Conservation (phyloP, 2,113 vertebrate genomes). For the Chlorodrepanis virens region DNA sequence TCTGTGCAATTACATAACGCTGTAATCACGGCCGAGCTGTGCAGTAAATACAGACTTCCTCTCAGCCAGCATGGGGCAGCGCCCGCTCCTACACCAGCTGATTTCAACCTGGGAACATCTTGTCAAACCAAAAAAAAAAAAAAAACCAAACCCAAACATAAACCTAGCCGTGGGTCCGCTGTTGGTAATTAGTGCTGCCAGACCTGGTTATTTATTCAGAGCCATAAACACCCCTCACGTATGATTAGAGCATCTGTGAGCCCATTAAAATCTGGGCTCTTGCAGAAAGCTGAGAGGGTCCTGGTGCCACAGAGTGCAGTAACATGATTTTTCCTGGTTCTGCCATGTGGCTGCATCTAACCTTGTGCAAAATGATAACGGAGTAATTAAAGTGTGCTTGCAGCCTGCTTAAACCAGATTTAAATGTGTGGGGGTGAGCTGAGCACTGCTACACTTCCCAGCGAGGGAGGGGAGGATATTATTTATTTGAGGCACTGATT, state of each 20-base stretch:
- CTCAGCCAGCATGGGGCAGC: not conserved
- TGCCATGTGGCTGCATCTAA: not conserved
- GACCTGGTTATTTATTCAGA: not conserved
- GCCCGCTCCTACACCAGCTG: not conserved
- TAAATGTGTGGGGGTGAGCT: not conserved
- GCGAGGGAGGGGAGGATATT: not conserved
- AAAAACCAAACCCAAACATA: not conserved
- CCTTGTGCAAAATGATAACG: fast-evolving
- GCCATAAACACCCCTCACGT: not conserved
- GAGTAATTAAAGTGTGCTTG: not conserved
- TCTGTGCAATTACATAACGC: not conserved
- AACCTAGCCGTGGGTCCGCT: not conserved
- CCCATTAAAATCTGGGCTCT: not conserved
- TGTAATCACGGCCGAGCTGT: not conserved
- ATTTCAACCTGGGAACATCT: not conserved
- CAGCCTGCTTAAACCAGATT: not conserved
- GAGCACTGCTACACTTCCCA: not conserved
- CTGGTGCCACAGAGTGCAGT: not conserved
- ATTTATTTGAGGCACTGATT: not conserved
- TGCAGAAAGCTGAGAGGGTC: not conserved
- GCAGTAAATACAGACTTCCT: not conserved
- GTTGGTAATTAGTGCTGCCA: not conserved
- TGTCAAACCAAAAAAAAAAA: not conserved
- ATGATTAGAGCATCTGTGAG: not conserved
- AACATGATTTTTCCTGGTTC: not conserved